These are phyloP conservation scores for Avahi laniger DNA, from an alignment of 2,797 vertebrate species.

Conservation along the genomic window DNA sequence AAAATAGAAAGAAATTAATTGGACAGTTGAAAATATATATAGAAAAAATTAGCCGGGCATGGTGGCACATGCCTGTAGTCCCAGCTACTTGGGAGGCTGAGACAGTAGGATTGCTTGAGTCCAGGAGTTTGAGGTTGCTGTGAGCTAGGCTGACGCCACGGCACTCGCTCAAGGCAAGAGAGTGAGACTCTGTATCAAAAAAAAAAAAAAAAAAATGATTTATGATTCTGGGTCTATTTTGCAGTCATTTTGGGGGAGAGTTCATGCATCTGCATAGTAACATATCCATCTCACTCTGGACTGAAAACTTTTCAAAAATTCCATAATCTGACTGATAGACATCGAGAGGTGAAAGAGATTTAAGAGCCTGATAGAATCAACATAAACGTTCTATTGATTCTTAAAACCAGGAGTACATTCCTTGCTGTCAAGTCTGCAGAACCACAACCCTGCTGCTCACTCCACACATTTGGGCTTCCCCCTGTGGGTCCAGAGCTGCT, in stretches of 20 bases:
- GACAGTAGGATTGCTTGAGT: too few species aligned
- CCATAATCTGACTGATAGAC: slow-evolving; percentile 79
- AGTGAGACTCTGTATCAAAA: too few species aligned
- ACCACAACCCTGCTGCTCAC: background rate
- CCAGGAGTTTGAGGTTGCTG: too few species aligned
- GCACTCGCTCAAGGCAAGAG: too few species aligned
- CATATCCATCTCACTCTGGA: slow-evolving; percentile 84
- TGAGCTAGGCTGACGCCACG: too few species aligned
- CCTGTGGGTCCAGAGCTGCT: background rate
- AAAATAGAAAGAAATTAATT: too few species aligned
- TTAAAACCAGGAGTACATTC: slow-evolving; percentile 66
- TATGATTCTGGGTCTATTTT: slow-evolving; percentile 86
- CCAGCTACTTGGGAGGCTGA: too few species aligned
- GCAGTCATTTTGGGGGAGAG: slow-evolving; percentile 80
- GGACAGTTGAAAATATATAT: too few species aligned
- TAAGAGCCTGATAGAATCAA: slow-evolving; percentile 75
- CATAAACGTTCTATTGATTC: slow-evolving; percentile 80
- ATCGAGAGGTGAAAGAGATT: slow-evolving; percentile 79
- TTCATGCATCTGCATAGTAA: slow-evolving; percentile 86
- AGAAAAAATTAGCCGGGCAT: too few species aligned
- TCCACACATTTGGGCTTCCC: background rate
- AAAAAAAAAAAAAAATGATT: too few species aligned
- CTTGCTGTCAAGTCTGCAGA: background rate
- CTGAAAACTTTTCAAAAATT: slow-evolving; percentile 76
- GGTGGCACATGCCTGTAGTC: too few species aligned